phyloP scores from a whole-genome alignment of 2,797 vertebrate genomes.

The Pogonophryne albipinna region DNA sequence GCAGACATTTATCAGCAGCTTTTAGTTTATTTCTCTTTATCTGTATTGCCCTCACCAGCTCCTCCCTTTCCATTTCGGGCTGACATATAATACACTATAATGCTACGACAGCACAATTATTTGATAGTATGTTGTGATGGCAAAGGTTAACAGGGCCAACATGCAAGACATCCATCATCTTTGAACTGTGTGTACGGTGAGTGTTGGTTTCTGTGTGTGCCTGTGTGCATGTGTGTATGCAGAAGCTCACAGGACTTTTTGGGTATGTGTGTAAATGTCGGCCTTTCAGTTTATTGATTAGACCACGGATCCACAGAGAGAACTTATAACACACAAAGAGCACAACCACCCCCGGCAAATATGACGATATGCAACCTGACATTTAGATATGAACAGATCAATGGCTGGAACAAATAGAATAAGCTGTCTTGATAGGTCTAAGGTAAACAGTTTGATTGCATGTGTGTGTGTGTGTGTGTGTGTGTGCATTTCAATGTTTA shows the following conservation, averaged over 20 bases:
- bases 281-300: constrained; percentile 75
- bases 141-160: constrained; percentile 71
- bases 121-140: constrained; percentile 51
- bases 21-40: constrained; percentile 21
- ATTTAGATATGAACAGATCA: constrained; percentile 77
- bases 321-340: constrained; percentile 41
- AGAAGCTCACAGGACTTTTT: constrained; percentile 10
- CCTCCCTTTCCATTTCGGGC: constrained; percentile 11
- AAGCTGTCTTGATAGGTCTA: constrained; percentile 60
- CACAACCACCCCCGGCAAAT: constrained; percentile 43
- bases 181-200: constrained; percentile 8
- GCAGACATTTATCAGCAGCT: constrained; percentile 38
- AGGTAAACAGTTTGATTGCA: constrained; percentile 38
- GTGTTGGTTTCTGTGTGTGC: neutral
- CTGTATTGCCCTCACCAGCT: constrained; percentile 4
- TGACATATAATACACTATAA: constrained; percentile 56
- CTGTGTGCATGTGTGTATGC: neutral
- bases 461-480: neutral
- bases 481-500: neutral
- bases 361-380: constrained; percentile 74
- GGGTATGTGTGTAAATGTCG: constrained; percentile 24
- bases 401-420: constrained; percentile 75
- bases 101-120: constrained; percentile 54
- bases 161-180: constrained; percentile 70
- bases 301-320: constrained; percentile 44